Evolutionary conservation across 1,140 invertebrate genomes (phyloP).

Genomic region (Saccostrea echinata): DNA sequence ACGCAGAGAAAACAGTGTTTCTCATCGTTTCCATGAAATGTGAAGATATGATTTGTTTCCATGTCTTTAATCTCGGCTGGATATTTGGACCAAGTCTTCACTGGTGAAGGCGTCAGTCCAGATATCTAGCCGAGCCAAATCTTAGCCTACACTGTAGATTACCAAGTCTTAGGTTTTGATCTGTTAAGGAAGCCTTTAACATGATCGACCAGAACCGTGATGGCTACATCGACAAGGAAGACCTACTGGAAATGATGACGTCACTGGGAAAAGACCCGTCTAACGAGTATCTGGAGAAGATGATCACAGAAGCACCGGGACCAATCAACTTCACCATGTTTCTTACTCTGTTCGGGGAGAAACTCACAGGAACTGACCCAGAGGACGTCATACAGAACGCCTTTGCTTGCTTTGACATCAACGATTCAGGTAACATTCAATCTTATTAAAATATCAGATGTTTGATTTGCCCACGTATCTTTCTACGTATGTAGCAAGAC

Average conservation of each 20-base stretch:
- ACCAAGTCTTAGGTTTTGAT: no score
- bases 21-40: no score
- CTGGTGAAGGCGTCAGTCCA: no score
- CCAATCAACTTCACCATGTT: constrained; percentile 87
- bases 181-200: constrained; percentile 94
- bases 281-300: constrained; percentile 82
- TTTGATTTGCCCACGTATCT: background rate
- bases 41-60: no score
- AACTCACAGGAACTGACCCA: constrained; percentile 84
- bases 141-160: no score
- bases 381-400: constrained; percentile 79
- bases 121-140: no score
- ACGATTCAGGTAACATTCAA: constrained; percentile 29
- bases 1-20: no score
- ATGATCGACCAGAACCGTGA: constrained; percentile 98
- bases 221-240: constrained; percentile 99
- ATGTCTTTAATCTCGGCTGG: no score
- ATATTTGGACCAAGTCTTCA: no score
- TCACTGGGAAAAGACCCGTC: constrained; percentile 87
- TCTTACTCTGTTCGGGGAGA: constrained; percentile 84
- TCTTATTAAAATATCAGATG: background rate
- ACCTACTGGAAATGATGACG: constrained; percentile 99
- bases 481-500: no score
- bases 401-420: constrained; percentile 39
- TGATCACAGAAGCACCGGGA: constrained; percentile 84